Conservation (phyloP, 1,140 invertebrate genomes). For the Pogonomyrmex barbatus region DNA sequence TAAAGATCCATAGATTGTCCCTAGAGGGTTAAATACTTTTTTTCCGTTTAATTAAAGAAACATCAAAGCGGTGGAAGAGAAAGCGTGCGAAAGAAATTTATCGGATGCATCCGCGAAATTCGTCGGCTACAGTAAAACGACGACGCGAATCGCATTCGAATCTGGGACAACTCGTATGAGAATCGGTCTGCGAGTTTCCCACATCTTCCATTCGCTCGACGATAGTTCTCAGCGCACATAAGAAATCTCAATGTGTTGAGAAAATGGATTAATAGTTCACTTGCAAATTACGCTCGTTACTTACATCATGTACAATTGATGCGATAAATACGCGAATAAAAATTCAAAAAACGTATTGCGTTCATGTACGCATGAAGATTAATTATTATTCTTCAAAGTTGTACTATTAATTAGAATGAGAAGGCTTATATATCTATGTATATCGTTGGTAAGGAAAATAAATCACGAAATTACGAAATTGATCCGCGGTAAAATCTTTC, state of each 20-base stretch:
- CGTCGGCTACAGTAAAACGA: constrained; percentile 36
- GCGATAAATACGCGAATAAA: constrained; percentile 15
- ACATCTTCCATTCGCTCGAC: constrained; percentile 35
- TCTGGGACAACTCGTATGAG: constrained; percentile 56
- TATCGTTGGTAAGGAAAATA: not conserved
- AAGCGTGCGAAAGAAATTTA: constrained; percentile 55
- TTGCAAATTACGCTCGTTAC: constrained; percentile 20
- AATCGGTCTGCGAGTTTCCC: constrained; percentile 57
- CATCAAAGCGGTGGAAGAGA: constrained; percentile 29
- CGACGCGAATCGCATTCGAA: constrained; percentile 41
- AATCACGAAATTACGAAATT: not conserved
- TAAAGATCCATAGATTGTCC: not conserved
- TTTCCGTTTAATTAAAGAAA: not conserved
- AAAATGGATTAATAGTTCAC: constrained; percentile 53
- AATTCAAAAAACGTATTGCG: constrained; percentile 4
- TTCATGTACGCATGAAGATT: not conserved
- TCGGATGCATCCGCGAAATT: constrained; percentile 56
- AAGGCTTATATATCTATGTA: not conserved
- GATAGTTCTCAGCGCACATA: not conserved
- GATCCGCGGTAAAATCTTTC: not conserved
- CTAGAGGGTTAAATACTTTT: not conserved
- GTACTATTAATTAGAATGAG: not conserved
- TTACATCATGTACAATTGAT: not conserved
- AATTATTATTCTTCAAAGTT: not conserved
- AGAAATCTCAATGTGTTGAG: constrained; percentile 37